Evolutionary conservation across 1,140 invertebrate species (phyloP).

Genomic region (Cydia amplana): DNA sequence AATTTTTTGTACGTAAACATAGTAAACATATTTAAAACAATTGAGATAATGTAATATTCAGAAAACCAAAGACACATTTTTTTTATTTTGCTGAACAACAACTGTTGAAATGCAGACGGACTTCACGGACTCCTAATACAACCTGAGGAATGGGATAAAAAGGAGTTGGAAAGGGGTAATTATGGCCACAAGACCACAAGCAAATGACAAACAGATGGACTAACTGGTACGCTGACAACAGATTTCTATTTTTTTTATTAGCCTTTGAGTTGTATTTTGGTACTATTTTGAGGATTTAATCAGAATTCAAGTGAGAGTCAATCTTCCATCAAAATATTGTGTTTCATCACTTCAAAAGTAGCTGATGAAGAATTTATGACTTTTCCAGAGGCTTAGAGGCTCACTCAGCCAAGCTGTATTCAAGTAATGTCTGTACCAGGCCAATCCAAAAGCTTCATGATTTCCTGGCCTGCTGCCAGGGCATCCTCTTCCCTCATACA

Average conservation of each 20-base stretch:
- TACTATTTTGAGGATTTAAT: too few species aligned
- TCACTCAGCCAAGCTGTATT: background rate
- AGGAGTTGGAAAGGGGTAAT: background rate
- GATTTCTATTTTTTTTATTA: too few species aligned
- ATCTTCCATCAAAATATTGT: background rate
- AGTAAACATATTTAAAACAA: too few species aligned
- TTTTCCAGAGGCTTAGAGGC: background rate
- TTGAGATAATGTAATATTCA: too few species aligned
- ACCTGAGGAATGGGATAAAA: background rate
- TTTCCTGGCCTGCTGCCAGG: constrained; percentile 54
- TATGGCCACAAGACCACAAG: background rate
- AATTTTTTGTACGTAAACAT: too few species aligned
- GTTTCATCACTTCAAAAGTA: background rate
- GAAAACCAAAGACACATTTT: too few species aligned
- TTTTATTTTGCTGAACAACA: too few species aligned
- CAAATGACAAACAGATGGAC: background rate
- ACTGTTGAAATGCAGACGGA: too few species aligned
- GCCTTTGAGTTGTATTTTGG: too few species aligned
- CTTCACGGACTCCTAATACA: background rate
- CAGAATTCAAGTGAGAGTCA: too few species aligned
- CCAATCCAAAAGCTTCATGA: constrained; percentile 49
- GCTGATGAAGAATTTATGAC: background rate
- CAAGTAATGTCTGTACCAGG: background rate
- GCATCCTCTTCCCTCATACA: constrained; percentile 60
- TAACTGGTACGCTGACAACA: background rate